A percentile compares a stretch with the other conserved stretches of the same genome.
Conservation (phyloP, 2,888 invertebrate genomes). For the Subacronicta megacephala region DNA sequence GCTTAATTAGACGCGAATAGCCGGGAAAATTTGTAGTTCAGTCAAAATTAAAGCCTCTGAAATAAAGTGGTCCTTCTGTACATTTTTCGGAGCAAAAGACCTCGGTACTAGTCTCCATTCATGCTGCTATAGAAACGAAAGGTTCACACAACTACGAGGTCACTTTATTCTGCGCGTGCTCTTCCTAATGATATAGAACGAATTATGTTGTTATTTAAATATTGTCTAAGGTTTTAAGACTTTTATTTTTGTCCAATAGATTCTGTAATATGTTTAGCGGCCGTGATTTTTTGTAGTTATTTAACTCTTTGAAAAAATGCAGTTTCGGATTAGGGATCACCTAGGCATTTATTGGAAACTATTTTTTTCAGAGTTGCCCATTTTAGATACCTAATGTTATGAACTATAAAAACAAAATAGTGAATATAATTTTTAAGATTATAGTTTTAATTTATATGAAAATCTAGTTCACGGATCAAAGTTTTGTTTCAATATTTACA, state of each 20-base stretch:
- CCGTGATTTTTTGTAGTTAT: not conserved
- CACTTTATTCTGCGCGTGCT: conserved; percentile 11
- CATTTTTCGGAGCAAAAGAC: conserved; percentile 1
- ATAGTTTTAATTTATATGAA: too few relatives aligned
- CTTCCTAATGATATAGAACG: conserved; percentile 44
- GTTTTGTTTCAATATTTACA: too few relatives aligned
- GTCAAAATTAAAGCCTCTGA: not conserved
- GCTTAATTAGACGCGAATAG: too few relatives aligned
- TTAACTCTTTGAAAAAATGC: too few relatives aligned
- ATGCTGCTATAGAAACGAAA: conserved; percentile 34
- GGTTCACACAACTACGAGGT: conserved; percentile 41
- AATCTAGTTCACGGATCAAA: too few relatives aligned
- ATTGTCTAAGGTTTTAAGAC: conserved; percentile 9
- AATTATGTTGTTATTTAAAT: conserved; percentile 17
- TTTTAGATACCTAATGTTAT: too few relatives aligned
- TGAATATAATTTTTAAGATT: too few relatives aligned
- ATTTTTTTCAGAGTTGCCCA: too few relatives aligned
- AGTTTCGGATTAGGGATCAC: too few relatives aligned
- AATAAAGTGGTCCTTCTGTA: conserved; percentile 18
- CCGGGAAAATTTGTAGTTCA: not conserved
- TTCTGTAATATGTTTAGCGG: not conserved
- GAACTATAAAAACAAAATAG: too few relatives aligned
- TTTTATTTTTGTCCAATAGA: conserved; percentile 7
- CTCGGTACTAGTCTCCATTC: conserved; percentile 17
- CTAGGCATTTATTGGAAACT: too few relatives aligned